A percentile compares a stretch with the other conserved stretches of the same genome.
These are phyloP conservation scores for Drosophila sordidula DNA, from an alignment of 2,888 invertebrate genomes.

Conservation along the genomic window DNA sequence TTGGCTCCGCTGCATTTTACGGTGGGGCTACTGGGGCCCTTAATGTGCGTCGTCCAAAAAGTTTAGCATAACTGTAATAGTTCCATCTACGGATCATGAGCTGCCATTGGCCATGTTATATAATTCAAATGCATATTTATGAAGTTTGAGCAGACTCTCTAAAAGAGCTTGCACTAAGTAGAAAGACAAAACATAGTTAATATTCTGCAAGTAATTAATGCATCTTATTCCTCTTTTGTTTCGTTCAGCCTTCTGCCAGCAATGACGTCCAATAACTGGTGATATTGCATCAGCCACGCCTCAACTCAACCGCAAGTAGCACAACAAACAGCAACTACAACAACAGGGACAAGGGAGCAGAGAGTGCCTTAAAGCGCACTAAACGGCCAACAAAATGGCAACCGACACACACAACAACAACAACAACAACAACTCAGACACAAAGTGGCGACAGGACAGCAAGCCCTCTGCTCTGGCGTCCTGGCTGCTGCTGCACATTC, in stretches of 20 bases:
- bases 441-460: conserved; percentile 47
- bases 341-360: conserved; percentile 11
- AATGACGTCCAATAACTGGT: conserved; percentile 49
- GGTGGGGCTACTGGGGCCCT: conserved; percentile 21
- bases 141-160: not conserved
- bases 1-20: conserved; percentile 48
- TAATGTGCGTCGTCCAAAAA: conserved; percentile 47
- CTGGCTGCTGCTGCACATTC: conserved; percentile 35
- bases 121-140: conserved; percentile 22
- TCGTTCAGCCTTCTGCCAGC: conserved; percentile 26
- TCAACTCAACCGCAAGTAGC: conserved; percentile 24
- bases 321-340: conserved; percentile 15
- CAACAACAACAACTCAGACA: conserved; percentile 41
- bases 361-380: conserved; percentile 13
- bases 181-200: not conserved
- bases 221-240: not conserved
- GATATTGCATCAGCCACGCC: conserved; percentile 27
- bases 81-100: conserved; percentile 24
- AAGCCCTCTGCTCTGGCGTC: conserved; percentile 28
- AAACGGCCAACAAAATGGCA: conserved; percentile 44
- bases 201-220: not conserved
- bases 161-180: no score
- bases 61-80: conserved; percentile 66
- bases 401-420: conserved; percentile 18
- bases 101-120: conserved; percentile 12